Evolutionary conservation across 2,797 vertebrate genomes (phyloP), one percentile per base, ranked within the genome.

Genomic region (Lithobates pipiens): DNA sequence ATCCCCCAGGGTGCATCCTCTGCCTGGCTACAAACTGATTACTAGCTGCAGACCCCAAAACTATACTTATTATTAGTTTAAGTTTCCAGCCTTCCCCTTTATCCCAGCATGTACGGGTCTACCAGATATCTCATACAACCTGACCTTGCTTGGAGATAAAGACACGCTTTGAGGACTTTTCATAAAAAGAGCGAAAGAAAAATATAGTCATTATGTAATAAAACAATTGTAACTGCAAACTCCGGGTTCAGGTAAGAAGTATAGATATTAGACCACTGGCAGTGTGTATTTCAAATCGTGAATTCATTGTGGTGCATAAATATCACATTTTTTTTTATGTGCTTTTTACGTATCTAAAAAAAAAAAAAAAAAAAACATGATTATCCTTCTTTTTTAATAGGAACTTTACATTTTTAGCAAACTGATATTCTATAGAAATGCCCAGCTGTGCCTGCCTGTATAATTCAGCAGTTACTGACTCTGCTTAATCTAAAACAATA

Each of bases 31-130:
- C 90, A 88, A 91, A 92, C 91, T 94, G 93, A 95, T 95, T 95
- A 92, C 91, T 90, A 88, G 87, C 93, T 94, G 89, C 89, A 92
- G 90, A 90, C 87, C 90, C 91, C 90, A 85, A 91, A 91, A 94
- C 92, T 91, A 91, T 89, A 93, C 89, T 90, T 90, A 94, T 95
- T 94, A 95, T 91, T 95, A 93, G 93, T 95, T 95, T 95, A 95
- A 93, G 91, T 91, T 92, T 91, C 88, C 90, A 94, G 81, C 91
- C 89, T 94, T 94, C 86, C 86, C 91, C 92, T 94, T 94, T 95
- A 95, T 94, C 94, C 85, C 94, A 92, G 94, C 86, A 7, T 93
- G 94, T 93, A 79, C 76, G 82, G 69, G 85, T 86, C 86, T 91
- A 50, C 88, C 89, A 50, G 87, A 90, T 89, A 92, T 90, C 89